Evolutionary conservation across 2,113 vertebrate species (phyloP), one percentile per base, ranked within the genome.

Genomic region (Pterocles burchelli): DNA sequence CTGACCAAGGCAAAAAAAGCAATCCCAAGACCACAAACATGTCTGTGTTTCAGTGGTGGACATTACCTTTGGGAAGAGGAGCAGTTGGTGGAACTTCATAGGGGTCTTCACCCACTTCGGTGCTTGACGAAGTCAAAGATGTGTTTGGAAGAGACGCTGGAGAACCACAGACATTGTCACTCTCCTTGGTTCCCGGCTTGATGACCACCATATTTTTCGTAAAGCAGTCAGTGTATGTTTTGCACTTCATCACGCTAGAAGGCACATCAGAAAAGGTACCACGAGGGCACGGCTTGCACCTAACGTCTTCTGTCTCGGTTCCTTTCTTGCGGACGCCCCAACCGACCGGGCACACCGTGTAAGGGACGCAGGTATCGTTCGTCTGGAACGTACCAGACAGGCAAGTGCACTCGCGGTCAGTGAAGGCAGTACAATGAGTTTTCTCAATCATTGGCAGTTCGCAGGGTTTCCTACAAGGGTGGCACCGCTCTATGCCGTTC

Each of bases 401-500:
- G 94, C 99, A 99, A 85, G 97, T 93, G 97, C 99, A 99, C 96
- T 98, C 96, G 6, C 98, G 98, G 97, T 99, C 99, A 71, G 97
- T 98, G 94, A 98, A 98, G 98, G 98, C 97, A 62, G 98, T 97
- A 97, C 99, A 99, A 82, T 97, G 97, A 28, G 89, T 94, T 98
- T 98, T 99, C 97, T 99, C 98, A 11, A 99, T 61, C 91, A 99
- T 98, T 59, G 98, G 98, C 22, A 91, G 83, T 16, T 98, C 95
- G 73, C 99, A 99, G 7, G 96, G 98, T 65, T 96, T 96, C 66
- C 97, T 98, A 91, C 99, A 99, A 57, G 78, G 96, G 93, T 99
- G 99, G 97, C 99, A 99, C 72, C 98, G 98, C 97, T 98, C 98
- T 34, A 99, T 98, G 46, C 99, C 99, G 0, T 99, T 99, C 96